Evolutionary conservation across 2,888 invertebrate genomes (phyloP).

Genomic region (Tanaodytes sp.): DNA sequence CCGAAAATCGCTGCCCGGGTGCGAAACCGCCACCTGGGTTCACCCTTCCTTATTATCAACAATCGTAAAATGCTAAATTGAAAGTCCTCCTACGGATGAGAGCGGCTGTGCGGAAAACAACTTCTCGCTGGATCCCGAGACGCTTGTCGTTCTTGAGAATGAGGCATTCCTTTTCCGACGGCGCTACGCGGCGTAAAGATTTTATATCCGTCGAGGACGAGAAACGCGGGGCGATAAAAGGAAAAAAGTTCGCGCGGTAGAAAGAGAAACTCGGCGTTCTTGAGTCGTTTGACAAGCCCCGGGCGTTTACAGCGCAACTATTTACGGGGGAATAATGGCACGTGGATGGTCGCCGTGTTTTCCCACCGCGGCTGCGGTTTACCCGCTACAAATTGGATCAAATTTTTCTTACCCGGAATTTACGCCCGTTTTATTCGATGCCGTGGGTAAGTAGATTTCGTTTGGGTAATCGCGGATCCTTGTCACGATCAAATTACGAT

Average conservation of each 20-base stretch:
- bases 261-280: constrained; percentile 53
- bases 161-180: constrained; percentile 27
- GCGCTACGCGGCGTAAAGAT: constrained; percentile 50
- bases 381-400: constrained; percentile 12
- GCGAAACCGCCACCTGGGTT: constrained; percentile 69
- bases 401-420: constrained; percentile 1
- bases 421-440: not conserved
- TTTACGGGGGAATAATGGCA: constrained; percentile 32
- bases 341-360: constrained; percentile 11
- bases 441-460: no score
- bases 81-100: constrained; percentile 66
- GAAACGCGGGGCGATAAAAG: constrained; percentile 41
- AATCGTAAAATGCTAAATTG: constrained; percentile 73
- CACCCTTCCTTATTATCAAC: constrained; percentile 71
- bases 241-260: constrained; percentile 15
- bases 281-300: constrained; percentile 37
- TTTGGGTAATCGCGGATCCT: no score
- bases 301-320: constrained; percentile 23
- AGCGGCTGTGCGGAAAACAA: constrained; percentile 52
- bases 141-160: constrained; percentile 38
- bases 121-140: constrained; percentile 43
- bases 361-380: constrained; percentile 13
- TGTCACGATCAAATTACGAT: no score
- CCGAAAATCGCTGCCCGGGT: constrained; percentile 57
- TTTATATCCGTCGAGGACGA: constrained; percentile 49